A percentile compares a stretch with the other conserved stretches of the same genome.
Conservation (phyloP, 2,888 invertebrate genomes). For the Ceramica pisi region DNA sequence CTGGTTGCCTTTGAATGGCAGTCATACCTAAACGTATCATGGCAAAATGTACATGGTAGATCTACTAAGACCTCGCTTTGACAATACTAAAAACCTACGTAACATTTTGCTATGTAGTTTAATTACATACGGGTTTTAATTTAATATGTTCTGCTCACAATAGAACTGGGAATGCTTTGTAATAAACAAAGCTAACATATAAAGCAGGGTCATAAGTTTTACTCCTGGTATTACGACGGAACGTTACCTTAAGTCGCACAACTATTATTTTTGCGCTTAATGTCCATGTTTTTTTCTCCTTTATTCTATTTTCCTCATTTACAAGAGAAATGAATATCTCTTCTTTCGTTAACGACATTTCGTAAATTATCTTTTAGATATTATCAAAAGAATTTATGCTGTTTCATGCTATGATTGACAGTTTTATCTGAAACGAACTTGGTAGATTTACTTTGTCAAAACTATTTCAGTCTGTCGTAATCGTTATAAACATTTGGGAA, state of each 20-base stretch:
- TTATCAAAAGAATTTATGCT: neutral
- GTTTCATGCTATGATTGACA: neutral
- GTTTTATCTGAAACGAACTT: neutral
- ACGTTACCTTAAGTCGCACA: constrained; percentile 52
- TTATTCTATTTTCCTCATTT: constrained; percentile 32
- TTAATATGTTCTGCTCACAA: constrained; percentile 30
- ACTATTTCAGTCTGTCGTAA: neutral
- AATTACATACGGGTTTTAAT: constrained; percentile 43
- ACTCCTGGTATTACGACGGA: constrained; percentile 39
- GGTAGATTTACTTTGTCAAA: neutral
- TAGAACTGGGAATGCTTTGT: constrained; percentile 15
- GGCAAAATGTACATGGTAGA: neutral
- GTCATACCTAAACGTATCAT: neutral
- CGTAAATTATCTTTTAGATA: constrained; percentile 14
- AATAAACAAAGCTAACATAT: constrained; percentile 45
- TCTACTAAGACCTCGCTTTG: neutral
- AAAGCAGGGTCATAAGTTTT: constrained; percentile 51
- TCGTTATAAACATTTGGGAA: neutral
- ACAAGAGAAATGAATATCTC: constrained; percentile 5
- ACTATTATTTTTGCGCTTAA: constrained; percentile 57
- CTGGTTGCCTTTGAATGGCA: too few relatives aligned
- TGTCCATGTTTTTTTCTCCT: constrained; percentile 43
- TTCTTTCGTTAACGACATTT: constrained; percentile 8
- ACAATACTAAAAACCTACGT: neutral
- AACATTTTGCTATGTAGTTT: constrained; percentile 2